Base-by-base conservation (phyloP, 1,140 invertebrate species). In the Wasmannia auropunctata region DNA sequence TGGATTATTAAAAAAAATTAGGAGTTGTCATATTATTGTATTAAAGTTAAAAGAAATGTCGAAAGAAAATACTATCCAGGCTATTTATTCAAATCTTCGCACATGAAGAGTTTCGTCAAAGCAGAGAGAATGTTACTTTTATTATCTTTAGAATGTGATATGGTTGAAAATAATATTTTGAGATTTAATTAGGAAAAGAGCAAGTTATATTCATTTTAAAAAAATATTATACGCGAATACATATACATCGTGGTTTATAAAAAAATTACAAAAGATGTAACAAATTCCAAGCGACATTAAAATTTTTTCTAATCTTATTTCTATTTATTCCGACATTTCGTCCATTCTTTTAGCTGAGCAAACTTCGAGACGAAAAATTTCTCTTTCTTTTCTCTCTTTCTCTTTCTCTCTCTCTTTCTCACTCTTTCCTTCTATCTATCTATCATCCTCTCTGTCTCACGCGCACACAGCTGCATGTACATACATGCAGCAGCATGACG, bases 401-500 rank as follows among this genome's bases (percentile, higher is more conserved):
- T 34, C 34, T 70, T 40, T 87, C 72, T 80, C 11, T 77, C 49
- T 81, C 69, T 81, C 58, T 10, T 16, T 54, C 43, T 49, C 80
- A 25, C 67, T 22, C 67, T 37, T 8, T 40, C 58, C 22, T 22
- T 70, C 49, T 87, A 75, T 80, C 11, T 77, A 63, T 87, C 77
- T 43, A 37, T 54, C 72, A 49, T 40, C 49, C 49, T 81, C 69
- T 81, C 58, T 10, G 22, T 54, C 43, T 49, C 80, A 25, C 67
- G 25, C 43, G 56, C 43, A 34, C 58, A 40, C 72, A 40, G 46
- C 56, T 34, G 81, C 72, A 34, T 54, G 54, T 25, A 76, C 19
- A 81, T 25, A 76, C 19, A 81, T 81, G 87, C 90, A 92, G 86
- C 91, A 92, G 92, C 92, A 90, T 93, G 92, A 93, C 93, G 94